Conservation (phyloP, 1,140 invertebrate species). For the Leucophenga varia region DNA sequence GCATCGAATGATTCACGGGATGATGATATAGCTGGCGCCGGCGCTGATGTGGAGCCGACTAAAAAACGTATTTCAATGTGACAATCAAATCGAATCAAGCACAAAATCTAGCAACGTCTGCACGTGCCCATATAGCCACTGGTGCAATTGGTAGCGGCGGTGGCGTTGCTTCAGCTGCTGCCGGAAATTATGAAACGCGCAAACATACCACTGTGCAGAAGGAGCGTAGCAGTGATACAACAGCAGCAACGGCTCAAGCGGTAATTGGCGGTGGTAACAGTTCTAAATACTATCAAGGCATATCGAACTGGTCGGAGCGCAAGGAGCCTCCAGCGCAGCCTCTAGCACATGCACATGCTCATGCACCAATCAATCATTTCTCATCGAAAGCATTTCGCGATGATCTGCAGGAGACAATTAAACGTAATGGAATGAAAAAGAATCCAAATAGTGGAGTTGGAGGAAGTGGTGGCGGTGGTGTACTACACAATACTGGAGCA, state of each 20-base stretch:
- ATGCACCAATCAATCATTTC: slow-evolving; percentile 42
- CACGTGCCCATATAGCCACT: slow-evolving; percentile 28
- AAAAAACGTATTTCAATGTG: slow-evolving; percentile 75
- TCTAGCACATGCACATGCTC: no score
- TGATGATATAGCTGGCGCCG: slow-evolving; percentile 58
- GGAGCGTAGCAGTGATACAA: background rate
- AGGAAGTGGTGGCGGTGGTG: background rate
- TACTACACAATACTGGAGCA: no score
- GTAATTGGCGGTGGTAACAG: slow-evolving; percentile 12
- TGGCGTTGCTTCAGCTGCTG: background rate
- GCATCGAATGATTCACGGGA: slow-evolving; percentile 71
- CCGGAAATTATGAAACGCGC: no score
- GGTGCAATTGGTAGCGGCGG: slow-evolving; percentile 3
- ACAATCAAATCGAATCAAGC: slow-evolving; percentile 71
- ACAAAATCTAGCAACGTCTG: slow-evolving; percentile 40
- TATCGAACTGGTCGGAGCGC: slow-evolving; percentile 76
- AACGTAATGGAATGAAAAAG: slow-evolving; percentile 42
- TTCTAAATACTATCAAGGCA: slow-evolving; percentile 68
- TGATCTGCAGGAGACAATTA: slow-evolving; percentile 51
- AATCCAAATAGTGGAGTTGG: slow-evolving; percentile 9
- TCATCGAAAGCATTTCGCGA: slow-evolving; percentile 51
- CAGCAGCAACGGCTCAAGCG: slow-evolving; percentile 5
- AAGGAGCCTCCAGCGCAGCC: slow-evolving; percentile 55
- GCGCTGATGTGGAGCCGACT: slow-evolving; percentile 63
- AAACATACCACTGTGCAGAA: no score